Percentiles rank a stretch among this genome's conserved stretches.
phyloP scores from a whole-genome alignment of 2,113 vertebrate genomes.

The Vulpes vulpes region DNA sequence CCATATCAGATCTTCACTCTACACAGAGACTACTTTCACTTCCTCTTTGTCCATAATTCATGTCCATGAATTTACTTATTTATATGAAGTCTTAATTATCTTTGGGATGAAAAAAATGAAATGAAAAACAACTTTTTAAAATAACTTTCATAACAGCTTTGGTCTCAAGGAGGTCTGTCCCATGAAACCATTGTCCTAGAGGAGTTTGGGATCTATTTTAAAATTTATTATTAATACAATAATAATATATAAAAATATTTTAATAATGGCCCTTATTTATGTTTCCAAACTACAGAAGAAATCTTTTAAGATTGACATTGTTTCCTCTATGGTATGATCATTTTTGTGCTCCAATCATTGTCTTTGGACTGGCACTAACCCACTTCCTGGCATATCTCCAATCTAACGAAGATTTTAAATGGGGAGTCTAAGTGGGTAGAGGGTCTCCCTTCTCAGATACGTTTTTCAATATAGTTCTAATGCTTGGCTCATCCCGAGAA shows the following conservation, averaged over 20 bases:
- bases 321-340: not conserved
- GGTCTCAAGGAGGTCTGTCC: not conserved
- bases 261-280: not conserved
- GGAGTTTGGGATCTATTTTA: not conserved
- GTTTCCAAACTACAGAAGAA: not conserved
- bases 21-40: not conserved
- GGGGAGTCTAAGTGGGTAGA: not conserved
- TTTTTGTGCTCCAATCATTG: not conserved
- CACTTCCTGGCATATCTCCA: not conserved
- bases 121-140: not conserved
- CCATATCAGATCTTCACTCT: not conserved
- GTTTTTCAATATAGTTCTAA: not conserved
- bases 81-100: not conserved
- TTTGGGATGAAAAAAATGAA: not conserved
- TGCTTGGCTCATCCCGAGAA: not conserved
- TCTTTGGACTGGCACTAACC: not conserved
- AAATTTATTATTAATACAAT: not conserved
- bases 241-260: not conserved
- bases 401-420: not conserved
- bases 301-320: not conserved
- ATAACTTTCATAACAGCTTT: constrained; percentile 1
- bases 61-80: not conserved
- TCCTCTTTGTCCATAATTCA: not conserved
- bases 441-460: not conserved
- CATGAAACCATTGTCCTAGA: not conserved